Base-by-base conservation (phyloP, 2,888 invertebrate genomes). In the Drosophila heteroneura region DNA sequence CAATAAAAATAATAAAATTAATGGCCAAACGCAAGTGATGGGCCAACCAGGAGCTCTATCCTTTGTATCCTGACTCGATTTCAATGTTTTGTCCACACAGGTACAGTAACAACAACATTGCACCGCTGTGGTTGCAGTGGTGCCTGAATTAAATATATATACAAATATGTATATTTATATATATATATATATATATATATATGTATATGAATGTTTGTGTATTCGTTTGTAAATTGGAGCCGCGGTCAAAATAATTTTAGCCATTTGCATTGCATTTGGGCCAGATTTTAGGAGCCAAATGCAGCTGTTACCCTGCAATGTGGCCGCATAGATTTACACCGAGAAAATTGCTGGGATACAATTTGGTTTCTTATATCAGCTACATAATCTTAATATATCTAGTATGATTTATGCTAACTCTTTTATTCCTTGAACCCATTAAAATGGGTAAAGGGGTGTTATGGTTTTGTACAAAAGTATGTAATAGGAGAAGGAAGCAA, bases 1-100 rank as follows among this genome's bases (percentile, higher is more conserved):
- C 85, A 79, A 79, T 82, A 87, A 90, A 89, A 82, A 82, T 84
- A 84, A 84, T 85, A 68, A 80, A 90, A 84, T 86, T 83, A 85
- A 89, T 87, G 90, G 85, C 71, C 79, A 72, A 76, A 70, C 70
- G 64, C 74, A 71, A 75, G 83, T 77, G 75, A 80, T 73, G 69
- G 62, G 54, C 62, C 63, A 76, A 44, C 57, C 62, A 57, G 69
- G 10, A 67, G 71, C 67, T 58, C 44, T 28, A 57, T 44, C 52
- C 41, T 41, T 54, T 26, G 37, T 26, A 26, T 16, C 32, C 19
- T 7, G 58, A 14, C 37, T 62, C 39, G 59, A 59, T 59, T 47
- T 60, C 33, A 51, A 60, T 51, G 65, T 33, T 65, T 62, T 30
- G 37, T 37, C 37, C 33, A 54, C 39, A 51, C 67, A 63, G 60